Evolutionary conservation across 1,140 invertebrate species (phyloP), one percentile per base, ranked within the genome.

Genomic region (Penaeus japonicus): DNA sequence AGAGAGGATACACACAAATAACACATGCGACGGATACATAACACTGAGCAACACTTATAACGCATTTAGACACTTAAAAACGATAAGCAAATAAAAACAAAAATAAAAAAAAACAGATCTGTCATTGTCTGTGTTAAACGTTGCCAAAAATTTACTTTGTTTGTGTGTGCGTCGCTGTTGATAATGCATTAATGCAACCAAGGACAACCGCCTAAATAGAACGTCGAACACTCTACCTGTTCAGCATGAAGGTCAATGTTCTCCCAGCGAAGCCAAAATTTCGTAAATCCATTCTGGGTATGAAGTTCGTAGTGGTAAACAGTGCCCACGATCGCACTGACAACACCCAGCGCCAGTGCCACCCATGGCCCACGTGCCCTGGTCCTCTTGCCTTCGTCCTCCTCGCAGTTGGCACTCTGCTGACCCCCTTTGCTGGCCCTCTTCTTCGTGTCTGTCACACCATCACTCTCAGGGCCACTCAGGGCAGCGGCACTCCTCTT

Each of bases 201-300:
- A 47, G 47, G 47, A 1, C 47, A 15, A 1, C 10, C 47, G 47
- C 47, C 47, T 12, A 47, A 47, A 47, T 1, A 12, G 47, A 47
- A 47, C 47, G 47, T 0, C 10, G 10, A 47, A 47, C 47, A 47
- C 47, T 12, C 0, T 54, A 87, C 86, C 79, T 87, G 86, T 55
- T 87, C 86, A 32, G 80, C 86, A 17, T 87, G 62, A 17, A 87
- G 86, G 10, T 87, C 86, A 22, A 87, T 65, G 39, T 87, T 87
- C 59, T 87, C 86, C 86, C 86, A 87, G 3, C 65, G 57, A 7
- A 87, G 86, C 86, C 86, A 87, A 22, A 87, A 83, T 59, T 73
- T 81, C 22, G 86, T 73, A 30, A 87, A 87, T 27, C 86, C 86
- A 12, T 87, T 79, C 22, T 87, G 86, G 2, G 86, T 87, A 53